These are phyloP conservation scores for Desoria tigrina DNA, from an alignment of 2,888 invertebrate species.

Conservation along the genomic window DNA sequence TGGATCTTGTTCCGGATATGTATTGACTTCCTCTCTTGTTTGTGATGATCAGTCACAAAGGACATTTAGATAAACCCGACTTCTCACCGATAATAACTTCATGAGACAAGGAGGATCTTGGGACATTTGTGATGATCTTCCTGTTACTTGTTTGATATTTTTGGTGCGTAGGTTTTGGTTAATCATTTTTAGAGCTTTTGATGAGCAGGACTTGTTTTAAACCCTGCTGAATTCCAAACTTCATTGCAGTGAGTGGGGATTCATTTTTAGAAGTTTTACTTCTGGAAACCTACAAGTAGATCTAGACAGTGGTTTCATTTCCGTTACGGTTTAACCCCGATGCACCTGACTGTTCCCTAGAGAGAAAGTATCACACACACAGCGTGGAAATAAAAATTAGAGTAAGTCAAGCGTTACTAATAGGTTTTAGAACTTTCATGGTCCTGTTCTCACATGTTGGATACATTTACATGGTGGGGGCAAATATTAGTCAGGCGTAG, in stretches of 20 bases:
- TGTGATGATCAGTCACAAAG: not conserved
- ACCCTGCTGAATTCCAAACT: no score
- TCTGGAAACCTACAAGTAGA: no score
- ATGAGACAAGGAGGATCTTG: no score
- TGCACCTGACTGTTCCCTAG: conserved; percentile 40
- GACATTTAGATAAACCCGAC: no score
- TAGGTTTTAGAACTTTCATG: not conserved
- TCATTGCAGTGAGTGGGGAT: no score
- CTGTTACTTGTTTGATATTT: conserved; percentile 1
- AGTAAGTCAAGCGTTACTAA: conserved; percentile 6
- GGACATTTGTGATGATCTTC: no score
- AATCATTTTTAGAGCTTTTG: no score
- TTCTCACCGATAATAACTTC: no score
- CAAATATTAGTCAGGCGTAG: not conserved
- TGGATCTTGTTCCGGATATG: conserved; percentile 4
- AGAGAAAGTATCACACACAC: conserved; percentile 22
- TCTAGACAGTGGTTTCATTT: no score
- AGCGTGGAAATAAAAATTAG: conserved; percentile 9
- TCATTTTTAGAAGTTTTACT: no score
- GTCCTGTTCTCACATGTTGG: not conserved
- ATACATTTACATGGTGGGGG: not conserved
- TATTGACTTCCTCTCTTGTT: conserved; percentile 1
- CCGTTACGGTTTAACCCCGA: not conserved
- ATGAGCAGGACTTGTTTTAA: no score
- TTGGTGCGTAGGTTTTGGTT: no score